Percentiles rank a stretch among this genome's conserved stretches.
Evolutionary conservation across 2,113 vertebrate species (phyloP).

Genomic region (Perccottus glenii): DNA sequence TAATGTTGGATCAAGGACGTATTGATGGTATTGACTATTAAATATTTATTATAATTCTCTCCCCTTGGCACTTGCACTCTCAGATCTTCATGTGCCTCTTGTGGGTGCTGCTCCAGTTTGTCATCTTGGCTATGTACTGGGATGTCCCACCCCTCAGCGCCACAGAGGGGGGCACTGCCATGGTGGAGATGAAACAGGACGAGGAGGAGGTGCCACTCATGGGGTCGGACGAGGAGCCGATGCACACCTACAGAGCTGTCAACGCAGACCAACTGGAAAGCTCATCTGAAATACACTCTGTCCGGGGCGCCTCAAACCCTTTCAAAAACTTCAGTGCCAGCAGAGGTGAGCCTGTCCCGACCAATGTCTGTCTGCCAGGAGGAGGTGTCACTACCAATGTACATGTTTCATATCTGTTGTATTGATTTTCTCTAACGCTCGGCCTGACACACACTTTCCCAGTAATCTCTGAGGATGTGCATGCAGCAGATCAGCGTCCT

Average conservation of each 20-base stretch:
- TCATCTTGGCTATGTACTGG: slow-evolving; percentile 76
- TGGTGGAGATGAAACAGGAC: slow-evolving; percentile 62
- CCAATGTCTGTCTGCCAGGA: slow-evolving; percentile 35
- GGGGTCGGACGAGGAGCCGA: slow-evolving; percentile 45
- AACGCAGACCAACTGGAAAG: slow-evolving; percentile 38
- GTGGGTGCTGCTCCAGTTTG: slow-evolving; percentile 82
- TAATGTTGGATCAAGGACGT: not conserved
- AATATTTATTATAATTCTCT: not conserved
- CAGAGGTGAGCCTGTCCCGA: slow-evolving; percentile 67
- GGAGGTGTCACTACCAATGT: slow-evolving; percentile 51
- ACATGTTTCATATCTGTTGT: slow-evolving; percentile 47
- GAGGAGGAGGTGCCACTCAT: slow-evolving; percentile 68
- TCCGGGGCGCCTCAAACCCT: slow-evolving; percentile 34
- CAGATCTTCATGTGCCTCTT: slow-evolving; percentile 86
- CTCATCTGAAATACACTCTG: slow-evolving; percentile 17
- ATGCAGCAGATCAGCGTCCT: slow-evolving; percentile 42
- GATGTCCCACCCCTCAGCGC: slow-evolving; percentile 70
- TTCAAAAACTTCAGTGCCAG: slow-evolving; percentile 72
- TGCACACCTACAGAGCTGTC: slow-evolving; percentile 58
- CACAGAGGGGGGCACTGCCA: slow-evolving; percentile 27
- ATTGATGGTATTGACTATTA: not conserved
- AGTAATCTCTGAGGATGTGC: slow-evolving; percentile 42
- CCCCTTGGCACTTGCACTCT: not conserved
- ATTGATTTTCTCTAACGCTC: slow-evolving; percentile 47
- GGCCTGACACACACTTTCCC: slow-evolving; percentile 7